Evolutionary conservation across 2,888 invertebrate genomes (phyloP).

Genomic region (Cynaeus angustus): DNA sequence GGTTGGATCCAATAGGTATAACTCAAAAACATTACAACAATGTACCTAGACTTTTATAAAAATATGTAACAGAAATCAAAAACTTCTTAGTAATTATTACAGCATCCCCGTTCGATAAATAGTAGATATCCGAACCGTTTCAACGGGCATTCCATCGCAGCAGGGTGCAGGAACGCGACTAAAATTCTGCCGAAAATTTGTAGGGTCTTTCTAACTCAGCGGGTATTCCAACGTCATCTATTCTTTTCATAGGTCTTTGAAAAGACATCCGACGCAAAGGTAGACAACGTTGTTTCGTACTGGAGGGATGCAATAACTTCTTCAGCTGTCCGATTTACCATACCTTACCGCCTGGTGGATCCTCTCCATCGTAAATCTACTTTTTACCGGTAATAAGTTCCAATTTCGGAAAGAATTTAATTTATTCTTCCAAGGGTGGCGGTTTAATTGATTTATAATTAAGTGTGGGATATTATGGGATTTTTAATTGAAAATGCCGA

Average conservation of each 20-base stretch:
- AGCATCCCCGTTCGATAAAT: constrained; percentile 7
- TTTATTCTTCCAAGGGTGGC: constrained; percentile 34
- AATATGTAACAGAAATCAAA: too few species aligned
- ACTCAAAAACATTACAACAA: too few species aligned
- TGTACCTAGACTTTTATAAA: too few species aligned
- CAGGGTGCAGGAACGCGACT: constrained; percentile 58
- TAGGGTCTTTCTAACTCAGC: constrained; percentile 58
- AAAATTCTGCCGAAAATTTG: constrained; percentile 63
- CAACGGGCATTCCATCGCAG: constrained; percentile 55
- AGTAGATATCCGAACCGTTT: constrained; percentile 30
- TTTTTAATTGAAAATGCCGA: constrained; percentile 34
- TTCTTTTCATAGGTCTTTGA: constrained; percentile 59
- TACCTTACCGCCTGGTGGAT: constrained; percentile 59
- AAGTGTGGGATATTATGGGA: constrained; percentile 23
- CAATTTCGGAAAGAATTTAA: constrained; percentile 35
- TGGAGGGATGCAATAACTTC: constrained; percentile 63
- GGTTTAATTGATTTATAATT: constrained; percentile 46
- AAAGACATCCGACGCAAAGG: constrained; percentile 58
- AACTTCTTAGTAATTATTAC: constrained; percentile 5
- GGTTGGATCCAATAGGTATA: too few species aligned
- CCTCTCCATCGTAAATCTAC: constrained; percentile 59
- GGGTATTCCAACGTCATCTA: constrained; percentile 61
- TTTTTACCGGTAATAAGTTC: constrained; percentile 52
- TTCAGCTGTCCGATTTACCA: constrained; percentile 61
- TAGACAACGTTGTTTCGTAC: constrained; percentile 58